Evolutionary conservation across 2,888 invertebrate species (phyloP).

Genomic region (Psococerastis gibbosa): DNA sequence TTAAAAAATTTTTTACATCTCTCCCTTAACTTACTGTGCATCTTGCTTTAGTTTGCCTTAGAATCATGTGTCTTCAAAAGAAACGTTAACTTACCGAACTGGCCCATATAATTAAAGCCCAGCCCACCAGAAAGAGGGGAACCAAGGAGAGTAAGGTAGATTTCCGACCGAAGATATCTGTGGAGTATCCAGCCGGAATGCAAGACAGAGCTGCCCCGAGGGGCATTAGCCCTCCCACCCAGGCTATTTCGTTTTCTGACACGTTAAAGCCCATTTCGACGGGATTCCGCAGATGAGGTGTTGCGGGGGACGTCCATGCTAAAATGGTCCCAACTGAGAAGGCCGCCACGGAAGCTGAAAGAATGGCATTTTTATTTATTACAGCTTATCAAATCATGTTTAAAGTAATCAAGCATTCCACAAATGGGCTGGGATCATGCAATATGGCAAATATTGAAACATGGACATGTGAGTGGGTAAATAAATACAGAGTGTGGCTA

Average conservation of each 20-base stretch:
- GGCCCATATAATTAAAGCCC: conserved; percentile 53
- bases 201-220: conserved; percentile 42
- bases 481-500: too few relatives aligned
- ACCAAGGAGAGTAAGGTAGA: conserved; percentile 42
- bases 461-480: too few relatives aligned
- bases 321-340: conserved; percentile 55
- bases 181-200: conserved; percentile 31
- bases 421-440: too few relatives aligned
- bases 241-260: conserved; percentile 34
- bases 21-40: too few relatives aligned
- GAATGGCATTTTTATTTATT: too few relatives aligned
- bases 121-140: conserved; percentile 51
- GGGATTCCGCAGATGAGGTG: conserved; percentile 25
- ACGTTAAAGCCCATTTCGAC: conserved; percentile 34
- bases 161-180: conserved; percentile 55
- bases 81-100: conserved; percentile 27
- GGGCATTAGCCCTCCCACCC: conserved; percentile 50
- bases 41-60: too few relatives aligned
- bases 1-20: too few relatives aligned
- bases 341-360: conserved; percentile 54
- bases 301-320: conserved; percentile 60
- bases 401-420: too few relatives aligned
- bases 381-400: too few relatives aligned
- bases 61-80: too few relatives aligned
- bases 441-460: too few relatives aligned